Base-by-base conservation (phyloP, 2,113 vertebrate genomes). In the Athene noctua region DNA sequence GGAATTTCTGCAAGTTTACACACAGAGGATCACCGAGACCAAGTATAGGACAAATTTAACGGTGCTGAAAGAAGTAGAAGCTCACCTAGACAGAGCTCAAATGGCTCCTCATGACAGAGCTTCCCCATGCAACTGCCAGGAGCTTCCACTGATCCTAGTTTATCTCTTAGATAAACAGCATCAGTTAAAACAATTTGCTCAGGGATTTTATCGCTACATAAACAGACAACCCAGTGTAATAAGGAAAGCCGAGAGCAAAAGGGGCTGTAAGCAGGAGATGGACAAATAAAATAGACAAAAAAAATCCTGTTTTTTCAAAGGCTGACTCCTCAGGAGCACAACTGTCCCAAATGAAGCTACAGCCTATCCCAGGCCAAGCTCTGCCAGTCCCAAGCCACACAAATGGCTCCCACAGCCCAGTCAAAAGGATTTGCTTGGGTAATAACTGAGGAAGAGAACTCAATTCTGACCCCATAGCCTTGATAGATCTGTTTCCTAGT, bases 161-260 rank as follows among this genome's bases (percentile, higher is more conserved):
- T 92, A 90, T 90, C 92, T 95, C 81, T 89, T 93, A 80, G 88
- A 92, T 92, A 95, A 96, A 95, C 94, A 96, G 89, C 95, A 92
- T 34, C 95, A 90, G 63, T 87, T 84, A 72, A 77, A 95, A 84
- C 79, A 92, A 92, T 94, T 94, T 92, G 95, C 92, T 92, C 79
- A 44, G 86, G 95, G 95, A 90, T 96, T 92, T 96, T 67, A 90
- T 67, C 49, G 2, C 92, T 78, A 26, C 95, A 68, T 85, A 88
- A 96, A 88, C 92, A 90, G 78, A 15, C 72, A 47, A 73, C 73
- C 18, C 63, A 34, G 68, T 1, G 34, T 8, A 57, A 70, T 51
- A 15, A 22, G 82, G 57, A 61, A 57, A 83, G 72, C 72, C 12
- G 78, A 57, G 81, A 44, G 92, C 34, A 82, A 58, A 90, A 67